A percentile compares a stretch with the other conserved stretches of the same genome.
phyloP scores from a whole-genome alignment of 2,888 invertebrate genomes.

The Ischnus inquisitorius region DNA sequence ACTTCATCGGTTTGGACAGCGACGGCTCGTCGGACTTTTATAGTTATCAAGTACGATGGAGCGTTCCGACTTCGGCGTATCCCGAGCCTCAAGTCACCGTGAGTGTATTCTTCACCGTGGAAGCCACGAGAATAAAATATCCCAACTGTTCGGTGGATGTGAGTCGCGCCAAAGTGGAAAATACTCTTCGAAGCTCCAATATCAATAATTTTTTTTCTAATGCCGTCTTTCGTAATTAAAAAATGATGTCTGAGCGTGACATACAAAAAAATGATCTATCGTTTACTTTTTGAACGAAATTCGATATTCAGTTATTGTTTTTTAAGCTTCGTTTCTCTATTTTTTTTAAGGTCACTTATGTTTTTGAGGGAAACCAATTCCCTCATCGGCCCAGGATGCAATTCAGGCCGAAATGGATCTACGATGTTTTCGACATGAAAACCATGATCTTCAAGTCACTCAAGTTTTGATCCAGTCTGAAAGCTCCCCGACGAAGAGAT shows the following conservation, averaged over 20 bases:
- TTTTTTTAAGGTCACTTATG: conserved; percentile 81
- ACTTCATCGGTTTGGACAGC: conserved; percentile 69
- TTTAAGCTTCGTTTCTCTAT: conserved; percentile 16
- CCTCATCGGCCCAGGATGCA: conserved; percentile 78
- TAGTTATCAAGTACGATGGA: conserved; percentile 83
- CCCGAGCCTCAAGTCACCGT: conserved; percentile 86
- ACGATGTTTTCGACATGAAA: conserved; percentile 83
- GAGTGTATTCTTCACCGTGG: conserved; percentile 84
- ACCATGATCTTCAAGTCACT: conserved; percentile 80
- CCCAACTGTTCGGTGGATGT: conserved; percentile 73
- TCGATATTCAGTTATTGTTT: neutral
- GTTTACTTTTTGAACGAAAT: too few relatives aligned
- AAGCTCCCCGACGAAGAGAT: conserved; percentile 1
- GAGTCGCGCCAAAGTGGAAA: conserved; percentile 55
- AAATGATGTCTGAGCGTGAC: too few relatives aligned
- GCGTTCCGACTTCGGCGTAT: conserved; percentile 84
- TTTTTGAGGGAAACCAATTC: conserved; percentile 83
- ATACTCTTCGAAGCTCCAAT: neutral
- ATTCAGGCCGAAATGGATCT: conserved; percentile 84
- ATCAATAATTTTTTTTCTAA: neutral
- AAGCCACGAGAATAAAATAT: conserved; percentile 71
- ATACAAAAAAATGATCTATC: too few relatives aligned
- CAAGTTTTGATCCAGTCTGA: conserved; percentile 70
- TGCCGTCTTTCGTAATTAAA: too few relatives aligned
- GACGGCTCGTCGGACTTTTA: conserved; percentile 70